Evolutionary conservation across 2,797 vertebrate species (phyloP).

Genomic region (Okamejei kenojei): DNA sequence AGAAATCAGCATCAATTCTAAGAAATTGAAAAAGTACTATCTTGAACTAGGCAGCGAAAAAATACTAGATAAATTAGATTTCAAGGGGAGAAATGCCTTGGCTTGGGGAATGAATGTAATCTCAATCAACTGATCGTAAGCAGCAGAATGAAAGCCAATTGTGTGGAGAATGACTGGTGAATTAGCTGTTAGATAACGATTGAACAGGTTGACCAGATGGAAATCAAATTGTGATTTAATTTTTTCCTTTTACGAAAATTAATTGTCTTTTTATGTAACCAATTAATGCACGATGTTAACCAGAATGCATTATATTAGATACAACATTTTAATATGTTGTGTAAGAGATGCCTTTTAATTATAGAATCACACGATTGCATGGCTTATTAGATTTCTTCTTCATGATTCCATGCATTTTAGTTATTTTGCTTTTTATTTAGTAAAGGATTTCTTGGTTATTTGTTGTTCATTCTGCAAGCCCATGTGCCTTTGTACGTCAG

Average conservation of each 20-base stretch:
- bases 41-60: background rate
- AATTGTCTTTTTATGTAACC: background rate
- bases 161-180: background rate
- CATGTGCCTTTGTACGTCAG: background rate
- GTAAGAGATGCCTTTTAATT: background rate
- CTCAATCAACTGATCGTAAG: background rate
- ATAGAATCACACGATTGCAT: background rate
- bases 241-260: background rate
- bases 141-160: background rate
- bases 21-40: background rate
- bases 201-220: background rate
- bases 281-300: background rate
- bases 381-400: background rate
- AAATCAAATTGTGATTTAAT: background rate
- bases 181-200: background rate
- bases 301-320: background rate
- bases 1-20: background rate
- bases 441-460: background rate
- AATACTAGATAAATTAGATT: background rate
- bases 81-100: background rate
- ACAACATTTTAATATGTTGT: background rate
- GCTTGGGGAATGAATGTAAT: background rate
- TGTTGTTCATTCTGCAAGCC: background rate
- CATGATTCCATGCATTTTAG: background rate
- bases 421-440: background rate